Base-by-base conservation (phyloP, 2,888 invertebrate species). In the Exocentrus adspersus region DNA sequence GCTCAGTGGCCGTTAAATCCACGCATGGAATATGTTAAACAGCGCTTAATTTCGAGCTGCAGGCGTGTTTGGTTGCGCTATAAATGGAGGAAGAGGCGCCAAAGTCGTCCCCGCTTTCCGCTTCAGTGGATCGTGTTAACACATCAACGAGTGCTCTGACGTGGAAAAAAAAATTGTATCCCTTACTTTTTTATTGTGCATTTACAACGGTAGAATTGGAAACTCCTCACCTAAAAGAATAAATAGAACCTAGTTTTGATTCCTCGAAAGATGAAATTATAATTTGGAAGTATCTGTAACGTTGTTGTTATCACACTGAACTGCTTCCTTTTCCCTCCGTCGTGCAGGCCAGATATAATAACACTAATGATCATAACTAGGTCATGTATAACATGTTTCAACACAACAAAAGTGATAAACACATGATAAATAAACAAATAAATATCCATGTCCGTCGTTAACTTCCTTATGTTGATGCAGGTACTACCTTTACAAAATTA, bases 381-480 rank as follows among this genome's bases (percentile, higher is more conserved):
- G 37, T 37, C 37, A 37, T 10, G 12, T n/a, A 37, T 37, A 30
- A 37, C 37, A n/a, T n/a, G 14, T 37, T 9, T 16, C 10, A n/a
- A 28, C 0, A 28, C 6, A 7, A 28, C 9, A 24, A 48, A 48
- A 12, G 24, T 46, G 46, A 46, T 24, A 24, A 28, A 28, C 28
- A 12, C 48, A 16, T 28, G 28, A 48, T 48, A 46, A 20, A 46
- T 20, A 24, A 17, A 12, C 14, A 48, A 24, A 48, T 48, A 28
- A 53, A 41, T 21, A 16, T 20, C 41, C 53, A 20, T 41, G 41
- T 2, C 14, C 4, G 12, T 41, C 28, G 28, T 19, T 21, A 53
- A 41, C 20, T 41, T 37, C 30, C 53, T 53, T 21, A 16, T 42
- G 14, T 20, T 53, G 14, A 21, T 41, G 53, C 21, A 14, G 37